Base-by-base conservation (phyloP, 2,888 invertebrate genomes). In the Drosophila demipolita region DNA sequence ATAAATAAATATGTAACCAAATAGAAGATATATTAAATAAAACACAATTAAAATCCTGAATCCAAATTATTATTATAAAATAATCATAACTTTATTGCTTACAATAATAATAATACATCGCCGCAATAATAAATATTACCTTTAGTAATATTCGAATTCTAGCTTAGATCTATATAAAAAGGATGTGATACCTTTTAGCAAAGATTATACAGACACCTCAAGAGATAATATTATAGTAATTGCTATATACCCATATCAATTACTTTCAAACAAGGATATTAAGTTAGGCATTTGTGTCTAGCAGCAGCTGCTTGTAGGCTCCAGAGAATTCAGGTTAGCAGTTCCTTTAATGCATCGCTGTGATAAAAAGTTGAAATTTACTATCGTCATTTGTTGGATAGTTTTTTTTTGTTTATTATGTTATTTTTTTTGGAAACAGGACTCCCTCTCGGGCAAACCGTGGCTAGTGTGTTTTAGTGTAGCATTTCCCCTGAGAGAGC, bases 361-460 rank as follows among this genome's bases (percentile, higher is more conserved):
- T n/a, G 26, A 53, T 58, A 49, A 70, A 79, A 71, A 66, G 7
- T 38, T 60, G 23, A 74, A 73, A 84, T 89, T 89, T 87, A 84
- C 78, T 73, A 59, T 65, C 77, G 72, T 12, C 85, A 84, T 75
- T 81, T 89, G 84, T 48, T 59, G 45, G 15, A 55, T 55, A 17
- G 23, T 54, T 73, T 71, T 65, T 50, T 26, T 33, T 71, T n/a
- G 32, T 38, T n/a, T 63, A 3, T 23, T 40, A n/a, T 29, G 50
- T 17, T 23, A 35, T 29, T 49, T 26, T 36, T 48, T 53, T 64
- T 60, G 66, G 60, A 69, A 70, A 70, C 71, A 87, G 82, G 84
- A 78, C 67, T 55, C 29, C 29, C 62, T 67, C n/a, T 52, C 42
- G 17, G 60, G 48, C 49, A n/a, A 61, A 23, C 42, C n/a, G 35